Base-by-base conservation (phyloP, 2,113 vertebrate species). In the Chaenogobius annularis region DNA sequence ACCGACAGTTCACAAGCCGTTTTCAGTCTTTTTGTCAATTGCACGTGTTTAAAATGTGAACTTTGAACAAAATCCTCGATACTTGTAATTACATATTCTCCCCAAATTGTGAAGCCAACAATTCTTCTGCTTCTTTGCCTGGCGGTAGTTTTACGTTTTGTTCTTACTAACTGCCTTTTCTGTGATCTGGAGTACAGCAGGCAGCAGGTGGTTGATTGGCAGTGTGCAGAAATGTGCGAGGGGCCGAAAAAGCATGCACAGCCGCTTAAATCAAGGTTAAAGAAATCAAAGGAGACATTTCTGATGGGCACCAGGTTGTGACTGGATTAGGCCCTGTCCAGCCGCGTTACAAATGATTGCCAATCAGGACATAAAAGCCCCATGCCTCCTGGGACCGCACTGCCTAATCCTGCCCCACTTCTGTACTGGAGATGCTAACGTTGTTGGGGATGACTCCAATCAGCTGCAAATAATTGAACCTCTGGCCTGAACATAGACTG, bases 301-400 rank as follows among this genome's bases (percentile, higher is more conserved):
- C 46, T 73, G 81, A 83, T 69, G 78, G 79, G 48, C 81, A 80
- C 50, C 37, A 68, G 78, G 75, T 78, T 68, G 23, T 35, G 70
- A 19, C 63, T 74, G 84, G 85, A 82, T 86, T 88, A 78, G 85
- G 83, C 88, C 64, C 35, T 75, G 86, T 85, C 85, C 86, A 74
- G 82, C 75, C 61, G 74, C 62, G 82, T 80, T 68, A 78, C 83
- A 84, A 85, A 86, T 79, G 74, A 87, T 84, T 88, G 80, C 87
- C 83, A 87, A 87, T 91, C 90, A 91, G 81, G 69, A 78, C 19
- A 79, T 80, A 80, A 87, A 87, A 86, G 76, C 63, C 69, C 72
- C 77, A 69, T 52, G 81, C 64, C 79, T 83, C 88, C 68, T 20
- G 84, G 77, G 87, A 81, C 71, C 79, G 67, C 58, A 77, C 77